These are phyloP conservation scores for Rallus crepitans DNA, from an alignment of 2,797 vertebrate genomes.

Conservation along the genomic window DNA sequence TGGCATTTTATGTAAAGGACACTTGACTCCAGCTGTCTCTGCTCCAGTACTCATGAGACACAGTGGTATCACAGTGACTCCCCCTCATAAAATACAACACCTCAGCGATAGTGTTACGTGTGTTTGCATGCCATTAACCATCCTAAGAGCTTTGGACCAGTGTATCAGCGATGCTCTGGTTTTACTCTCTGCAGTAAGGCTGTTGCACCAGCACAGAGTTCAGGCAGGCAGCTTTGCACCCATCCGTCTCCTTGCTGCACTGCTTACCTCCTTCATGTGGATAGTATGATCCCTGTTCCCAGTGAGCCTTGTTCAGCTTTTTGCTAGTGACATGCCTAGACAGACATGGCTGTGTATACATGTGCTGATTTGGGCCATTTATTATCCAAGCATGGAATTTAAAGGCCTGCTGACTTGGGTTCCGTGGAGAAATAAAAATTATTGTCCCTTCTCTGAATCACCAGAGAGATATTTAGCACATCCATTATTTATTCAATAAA, in stretches of 20 bases:
- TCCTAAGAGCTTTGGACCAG: not conserved
- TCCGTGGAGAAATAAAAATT: not conserved
- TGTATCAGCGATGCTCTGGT: not conserved
- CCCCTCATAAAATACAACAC: not conserved
- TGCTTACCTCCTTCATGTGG: accelerated
- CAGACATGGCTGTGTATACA: accelerated
- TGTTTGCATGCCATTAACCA: not conserved
- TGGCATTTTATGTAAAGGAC: not conserved
- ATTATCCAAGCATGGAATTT: not conserved
- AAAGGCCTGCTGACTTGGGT: not conserved
- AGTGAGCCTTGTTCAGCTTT: not conserved
- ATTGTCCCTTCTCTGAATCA: not conserved
- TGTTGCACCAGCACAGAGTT: not conserved
- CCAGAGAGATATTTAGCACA: not conserved
- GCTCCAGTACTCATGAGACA: accelerated
- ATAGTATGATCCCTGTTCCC: accelerated
- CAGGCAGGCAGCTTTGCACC: too few species aligned
- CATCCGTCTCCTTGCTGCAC: accelerated
- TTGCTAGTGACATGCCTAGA: not conserved
- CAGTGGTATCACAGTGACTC: accelerated
- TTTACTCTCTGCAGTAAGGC: not conserved
- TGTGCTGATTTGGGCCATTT: not conserved
- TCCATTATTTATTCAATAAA: too few species aligned
- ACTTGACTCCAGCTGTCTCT: not conserved
- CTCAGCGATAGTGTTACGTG: accelerated